Base-by-base conservation (phyloP, 2,888 invertebrate genomes). In the Machimus atricapillus region DNA sequence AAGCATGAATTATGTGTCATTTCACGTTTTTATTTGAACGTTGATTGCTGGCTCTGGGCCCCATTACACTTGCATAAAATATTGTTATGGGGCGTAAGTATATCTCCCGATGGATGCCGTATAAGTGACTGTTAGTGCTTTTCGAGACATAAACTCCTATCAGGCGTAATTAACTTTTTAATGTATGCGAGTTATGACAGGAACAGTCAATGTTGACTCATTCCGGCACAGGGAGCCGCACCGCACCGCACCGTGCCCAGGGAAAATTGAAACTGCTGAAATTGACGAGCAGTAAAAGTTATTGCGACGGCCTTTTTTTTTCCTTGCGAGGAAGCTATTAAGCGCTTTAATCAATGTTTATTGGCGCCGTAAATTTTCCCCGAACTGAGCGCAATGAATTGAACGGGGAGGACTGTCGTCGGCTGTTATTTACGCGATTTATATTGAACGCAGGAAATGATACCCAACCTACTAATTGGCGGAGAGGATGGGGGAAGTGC, bases 1-100 rank as follows among this genome's bases (percentile, higher is more conserved):
- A 89, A 89, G 89, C 88, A 89, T 89, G 89, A 89, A 89, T 89
- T 89, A 89, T 89, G 88, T 87, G 88, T 89, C 89, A 89, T 89
- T 89, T 89, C 88, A 88, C 83, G 89, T 89, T 89, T 89, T 89
- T 88, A 89, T 89, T 89, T 89, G 88, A 89, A 89, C 89, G 89
- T 87, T 89, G 89, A 89, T 89, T 89, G 89, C 89, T 88, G 87
- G 86, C 87, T 86, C 40, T 86, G 78, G 86, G 78, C 58, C 58
- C 77, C 77, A 86, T 86, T 86, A 86, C 86, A 77, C 83, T 83
- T 73, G 86, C 77, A 77, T 77, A 43, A 86, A 86, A 86, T 86
- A 86, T 56, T 76, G 76, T 86, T 77, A 77, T 86, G 76, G 77
- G 86, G 86, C 86, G 86, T 83, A 83, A 83, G 66, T 83, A 83